Conservation (phyloP, 2,888 invertebrate genomes). For the Heteropelma amictum region DNA sequence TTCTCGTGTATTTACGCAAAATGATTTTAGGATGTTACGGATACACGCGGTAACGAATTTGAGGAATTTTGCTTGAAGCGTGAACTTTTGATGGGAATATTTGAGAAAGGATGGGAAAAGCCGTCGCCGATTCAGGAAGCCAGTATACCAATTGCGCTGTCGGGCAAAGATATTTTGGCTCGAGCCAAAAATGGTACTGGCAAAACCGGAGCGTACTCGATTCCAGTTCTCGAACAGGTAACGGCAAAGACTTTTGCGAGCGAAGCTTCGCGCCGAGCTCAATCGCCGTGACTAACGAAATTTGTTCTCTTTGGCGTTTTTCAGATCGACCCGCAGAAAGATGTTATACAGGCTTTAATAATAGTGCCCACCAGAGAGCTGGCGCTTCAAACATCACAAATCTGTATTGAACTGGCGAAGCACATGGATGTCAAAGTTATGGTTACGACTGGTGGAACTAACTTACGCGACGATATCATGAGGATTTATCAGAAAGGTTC, state of each 20-base stretch:
- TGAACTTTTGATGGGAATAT: constrained; percentile 99
- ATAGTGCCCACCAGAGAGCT: constrained; percentile 99
- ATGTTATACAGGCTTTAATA: constrained; percentile 97
- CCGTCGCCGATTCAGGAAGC: constrained; percentile 99
- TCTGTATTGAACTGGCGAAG: constrained; percentile 98
- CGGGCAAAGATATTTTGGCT: constrained; percentile 98
- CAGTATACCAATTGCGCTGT: constrained; percentile 98
- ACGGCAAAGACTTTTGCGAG: no score
- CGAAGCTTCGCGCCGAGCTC: no score
- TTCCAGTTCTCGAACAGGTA: constrained; percentile 96
- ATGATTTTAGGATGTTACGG: constrained; percentile 93
- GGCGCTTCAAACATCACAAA: constrained; percentile 99
- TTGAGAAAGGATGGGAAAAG: constrained; percentile 99
- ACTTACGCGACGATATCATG: constrained; percentile 98
- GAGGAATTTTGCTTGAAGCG: constrained; percentile 99
- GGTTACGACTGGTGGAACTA: constrained; percentile 99
- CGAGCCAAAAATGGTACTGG: constrained; percentile 99
- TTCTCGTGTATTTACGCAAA: not conserved
- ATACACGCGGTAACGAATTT: constrained; percentile 99
- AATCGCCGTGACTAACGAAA: no score
- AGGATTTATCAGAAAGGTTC: constrained; percentile 98
- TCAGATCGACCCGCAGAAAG: constrained; percentile 89
- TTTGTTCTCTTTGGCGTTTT: not conserved
- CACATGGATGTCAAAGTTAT: constrained; percentile 98
- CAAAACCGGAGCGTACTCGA: constrained; percentile 99